Base-by-base conservation (phyloP, 2,113 vertebrate species). In the Datnioides undecimradiatus region DNA sequence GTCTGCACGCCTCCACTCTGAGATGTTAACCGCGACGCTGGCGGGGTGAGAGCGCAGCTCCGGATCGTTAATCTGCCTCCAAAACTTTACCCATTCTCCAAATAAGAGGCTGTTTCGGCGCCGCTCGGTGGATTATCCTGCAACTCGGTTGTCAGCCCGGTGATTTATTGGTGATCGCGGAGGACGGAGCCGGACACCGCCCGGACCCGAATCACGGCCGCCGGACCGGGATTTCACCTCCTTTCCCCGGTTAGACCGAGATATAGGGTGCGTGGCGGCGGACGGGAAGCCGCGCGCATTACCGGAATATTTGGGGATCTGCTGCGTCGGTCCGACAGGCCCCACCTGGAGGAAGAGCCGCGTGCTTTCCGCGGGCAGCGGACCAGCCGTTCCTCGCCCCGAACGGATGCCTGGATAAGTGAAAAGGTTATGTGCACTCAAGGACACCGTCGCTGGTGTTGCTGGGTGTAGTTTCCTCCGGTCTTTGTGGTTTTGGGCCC, bases 161-260 rank as follows among this genome's bases (percentile, higher is more conserved):
- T 41, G 70, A 55, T 78, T 41, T 13, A 19, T 34, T 10, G 4
- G 5, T 45, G 75, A 71, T 55, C 51, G 8, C 55, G 31, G 45
- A 51, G 58, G 55, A 65, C 67, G 29, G 51, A 69, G 29, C 71
- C 1, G 79, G 90, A 89, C 83, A 63, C 85, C 90, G 86, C 90
- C 87, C 90, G 85, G 77, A 76, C 86, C 64, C 8, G 40, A 5
- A 21, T 1, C 2, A 7, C 49, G 54, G 40, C 60, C 16, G 5
- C 49, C 9, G 76, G 68, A 71, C 27, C 49, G 21, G 73, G 54
- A 63, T 76, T 81, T 34, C 23, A 16, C 21, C 31, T 14, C 27
- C 38, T 17, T 6, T 10, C 6, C 2, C 16, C 14, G 27, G 31
- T 51, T 54, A 23, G 19, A 52, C 2, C 12, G 13, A 31, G 29